phyloP scores from a whole-genome alignment of 1,140 invertebrate genomes.

The Bactericera cockerelli region DNA sequence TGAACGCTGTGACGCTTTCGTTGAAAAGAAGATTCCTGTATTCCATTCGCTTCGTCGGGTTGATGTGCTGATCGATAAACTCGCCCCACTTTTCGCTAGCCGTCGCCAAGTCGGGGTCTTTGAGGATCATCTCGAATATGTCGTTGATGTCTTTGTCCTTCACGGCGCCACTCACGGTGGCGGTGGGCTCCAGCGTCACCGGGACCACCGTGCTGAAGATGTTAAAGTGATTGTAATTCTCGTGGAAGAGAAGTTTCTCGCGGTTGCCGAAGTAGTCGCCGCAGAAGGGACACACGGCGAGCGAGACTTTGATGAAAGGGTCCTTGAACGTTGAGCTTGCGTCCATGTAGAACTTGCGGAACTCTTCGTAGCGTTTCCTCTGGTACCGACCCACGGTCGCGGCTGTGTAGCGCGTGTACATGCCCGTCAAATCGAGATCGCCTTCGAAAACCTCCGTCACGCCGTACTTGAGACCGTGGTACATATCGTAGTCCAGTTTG shows the following conservation, averaged over 20 bases:
- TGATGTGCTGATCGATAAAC: neutral
- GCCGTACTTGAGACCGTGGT: neutral
- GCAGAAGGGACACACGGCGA: constrained; percentile 1
- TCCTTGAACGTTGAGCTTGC: neutral
- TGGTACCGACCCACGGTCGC: neutral
- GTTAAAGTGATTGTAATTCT: neutral
- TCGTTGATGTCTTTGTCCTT: constrained; percentile 2
- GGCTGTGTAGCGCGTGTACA: neutral
- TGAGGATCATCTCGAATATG: neutral
- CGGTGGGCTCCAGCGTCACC: neutral
- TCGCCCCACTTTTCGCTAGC: neutral
- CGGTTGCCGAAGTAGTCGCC: constrained; percentile 3
- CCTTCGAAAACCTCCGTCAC: neutral
- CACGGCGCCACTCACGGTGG: neutral
- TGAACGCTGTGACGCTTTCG: neutral
- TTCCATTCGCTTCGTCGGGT: neutral
- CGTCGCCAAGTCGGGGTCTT: neutral
- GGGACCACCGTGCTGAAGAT: constrained; percentile 2
- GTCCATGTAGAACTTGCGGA: neutral
- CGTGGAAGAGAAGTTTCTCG: neutral
- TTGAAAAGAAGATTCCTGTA: neutral
- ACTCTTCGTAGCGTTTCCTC: neutral
- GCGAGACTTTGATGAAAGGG: neutral
- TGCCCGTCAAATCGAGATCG: neutral
- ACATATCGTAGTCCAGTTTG: neutral